Evolutionary conservation across 2,888 invertebrate species (phyloP).

Genomic region (Mycalesis mineus): DNA sequence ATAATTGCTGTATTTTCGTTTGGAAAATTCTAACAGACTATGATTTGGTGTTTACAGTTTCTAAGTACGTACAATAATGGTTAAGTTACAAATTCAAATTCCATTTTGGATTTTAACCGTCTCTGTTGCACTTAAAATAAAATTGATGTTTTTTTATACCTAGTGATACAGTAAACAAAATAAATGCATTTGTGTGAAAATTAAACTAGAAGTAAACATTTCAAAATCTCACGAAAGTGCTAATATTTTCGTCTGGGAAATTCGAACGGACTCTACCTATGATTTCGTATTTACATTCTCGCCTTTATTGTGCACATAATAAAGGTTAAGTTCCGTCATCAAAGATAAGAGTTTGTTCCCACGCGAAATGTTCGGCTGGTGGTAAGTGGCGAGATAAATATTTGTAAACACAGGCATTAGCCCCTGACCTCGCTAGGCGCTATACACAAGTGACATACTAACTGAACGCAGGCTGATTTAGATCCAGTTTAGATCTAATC

Average conservation of each 20-base stretch:
- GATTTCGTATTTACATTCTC: slow-evolving; percentile 15
- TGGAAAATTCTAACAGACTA: too few relatives aligned
- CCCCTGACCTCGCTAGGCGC: slow-evolving; percentile 35
- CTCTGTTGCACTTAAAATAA: too few relatives aligned
- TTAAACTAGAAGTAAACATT: not conserved
- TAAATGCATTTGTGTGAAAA: not conserved
- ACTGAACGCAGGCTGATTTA: not conserved
- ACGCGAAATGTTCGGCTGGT: slow-evolving; percentile 63
- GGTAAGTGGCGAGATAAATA: slow-evolving; percentile 71
- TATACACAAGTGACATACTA: slow-evolving; percentile 1
- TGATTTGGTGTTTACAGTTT: too few relatives aligned
- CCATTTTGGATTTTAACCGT: too few relatives aligned
- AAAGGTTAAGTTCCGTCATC: slow-evolving; percentile 21
- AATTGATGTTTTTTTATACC: not conserved
- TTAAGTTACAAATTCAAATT: too few relatives aligned
- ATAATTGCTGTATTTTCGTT: too few relatives aligned
- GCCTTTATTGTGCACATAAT: slow-evolving; percentile 26
- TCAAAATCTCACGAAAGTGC: slow-evolving; percentile 37
- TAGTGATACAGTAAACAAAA: not conserved
- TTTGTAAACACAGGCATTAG: slow-evolving; percentile 58
- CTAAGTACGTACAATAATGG: too few relatives aligned
- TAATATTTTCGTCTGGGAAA: slow-evolving; percentile 54
- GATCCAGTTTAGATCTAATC: not conserved
- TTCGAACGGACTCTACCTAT: slow-evolving; percentile 17
- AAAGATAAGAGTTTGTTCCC: slow-evolving; percentile 51